phyloP scores from a whole-genome alignment of 2,113 vertebrate species.

The Elachura formosa region DNA sequence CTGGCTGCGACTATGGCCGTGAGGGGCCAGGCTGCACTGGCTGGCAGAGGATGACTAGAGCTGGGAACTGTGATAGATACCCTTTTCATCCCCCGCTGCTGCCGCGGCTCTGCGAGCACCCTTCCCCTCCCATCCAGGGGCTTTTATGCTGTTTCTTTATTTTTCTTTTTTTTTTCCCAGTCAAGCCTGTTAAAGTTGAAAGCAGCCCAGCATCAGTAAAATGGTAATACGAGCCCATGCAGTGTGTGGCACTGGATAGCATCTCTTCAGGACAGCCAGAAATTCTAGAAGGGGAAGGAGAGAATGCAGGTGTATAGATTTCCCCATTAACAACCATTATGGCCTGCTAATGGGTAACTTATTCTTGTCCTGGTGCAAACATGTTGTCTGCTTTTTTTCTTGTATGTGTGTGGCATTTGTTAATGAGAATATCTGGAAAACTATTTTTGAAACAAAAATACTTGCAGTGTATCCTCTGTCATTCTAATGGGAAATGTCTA shows the following conservation, averaged over 20 bases:
- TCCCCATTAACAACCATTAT: not conserved
- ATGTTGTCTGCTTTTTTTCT: not conserved
- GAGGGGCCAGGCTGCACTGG: not conserved
- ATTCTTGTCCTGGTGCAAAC: not conserved
- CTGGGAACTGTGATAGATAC: not conserved
- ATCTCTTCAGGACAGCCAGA: not conserved
- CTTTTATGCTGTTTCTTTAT: not conserved
- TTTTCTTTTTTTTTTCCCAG: not conserved
- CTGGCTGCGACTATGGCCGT: not conserved
- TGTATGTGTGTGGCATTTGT: not conserved
- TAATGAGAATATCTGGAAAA: not conserved
- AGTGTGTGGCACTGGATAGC: not conserved
- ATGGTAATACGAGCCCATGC: not conserved
- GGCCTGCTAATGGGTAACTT: not conserved
- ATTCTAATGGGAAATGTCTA: not conserved
- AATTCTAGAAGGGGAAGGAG: not conserved
- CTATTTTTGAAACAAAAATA: not conserved
- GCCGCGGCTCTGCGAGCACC: accelerated
- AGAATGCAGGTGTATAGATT: not conserved
- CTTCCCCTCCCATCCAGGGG: not conserved
- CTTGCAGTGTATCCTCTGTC: not conserved
- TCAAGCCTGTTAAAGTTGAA: constrained; percentile 1
- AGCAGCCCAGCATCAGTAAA: not conserved
- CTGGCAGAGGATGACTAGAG: not conserved
- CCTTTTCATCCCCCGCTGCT: not conserved